Percentiles rank a stretch among this genome's conserved stretches.
Evolutionary conservation across 1,140 invertebrate species (phyloP).

Genomic region (Lysiphlebus fabarum): DNA sequence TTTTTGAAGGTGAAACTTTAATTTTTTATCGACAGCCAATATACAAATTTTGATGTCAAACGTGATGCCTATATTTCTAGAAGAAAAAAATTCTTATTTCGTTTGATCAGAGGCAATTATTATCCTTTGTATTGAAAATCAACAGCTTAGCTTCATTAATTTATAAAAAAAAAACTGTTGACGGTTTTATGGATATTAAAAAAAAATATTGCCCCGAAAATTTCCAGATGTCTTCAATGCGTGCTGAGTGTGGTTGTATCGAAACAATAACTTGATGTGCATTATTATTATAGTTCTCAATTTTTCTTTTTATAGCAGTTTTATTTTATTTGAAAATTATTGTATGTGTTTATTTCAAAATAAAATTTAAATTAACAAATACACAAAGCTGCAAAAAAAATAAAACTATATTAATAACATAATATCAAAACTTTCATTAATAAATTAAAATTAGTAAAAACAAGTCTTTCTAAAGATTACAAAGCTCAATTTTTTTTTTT

Average conservation of each 20-base stretch:
- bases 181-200: slow-evolving; percentile 43
- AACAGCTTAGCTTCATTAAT: slow-evolving; percentile 27
- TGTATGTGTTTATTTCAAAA: slow-evolving; percentile 56
- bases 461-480: background rate
- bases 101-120: no score
- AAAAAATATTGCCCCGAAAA: slow-evolving; percentile 60
- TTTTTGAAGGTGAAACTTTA: no score
- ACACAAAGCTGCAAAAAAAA: slow-evolving; percentile 77
- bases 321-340: slow-evolving; percentile 57
- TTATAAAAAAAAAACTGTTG: slow-evolving; percentile 46
- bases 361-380: slow-evolving; percentile 70
- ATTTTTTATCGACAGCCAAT: no score
- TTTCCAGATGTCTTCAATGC: slow-evolving; percentile 90
- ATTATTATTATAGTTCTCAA: slow-evolving; percentile 37
- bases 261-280: slow-evolving; percentile 51
- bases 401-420: slow-evolving; percentile 28
- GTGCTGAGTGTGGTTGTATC: slow-evolving; percentile 77
- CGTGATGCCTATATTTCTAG: no score
- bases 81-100: no score
- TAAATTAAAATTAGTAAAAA: background rate
- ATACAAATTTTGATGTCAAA: no score
- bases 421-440: slow-evolving; percentile 21
- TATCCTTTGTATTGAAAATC: no score
- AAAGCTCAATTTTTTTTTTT: no score
- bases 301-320: slow-evolving; percentile 53